Evolutionary conservation across 30 jellyfish, hydroid and myxozoan species (phyloP).

Genomic region (Cassiopea andromeda): DNA sequence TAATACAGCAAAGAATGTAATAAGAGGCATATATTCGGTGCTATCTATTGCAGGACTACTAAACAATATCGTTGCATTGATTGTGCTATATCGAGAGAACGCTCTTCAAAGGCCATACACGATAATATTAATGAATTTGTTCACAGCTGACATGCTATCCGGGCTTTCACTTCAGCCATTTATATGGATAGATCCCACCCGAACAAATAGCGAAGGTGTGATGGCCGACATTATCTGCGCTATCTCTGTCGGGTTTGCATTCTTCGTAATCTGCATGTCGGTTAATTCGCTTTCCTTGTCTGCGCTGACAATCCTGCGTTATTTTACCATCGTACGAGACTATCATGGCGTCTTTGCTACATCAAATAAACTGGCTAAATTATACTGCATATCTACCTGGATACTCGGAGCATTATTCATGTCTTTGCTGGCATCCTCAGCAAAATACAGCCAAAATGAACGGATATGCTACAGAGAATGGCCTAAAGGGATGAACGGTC

Average conservation of each 20-base stretch:
- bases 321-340: constrained; percentile 14
- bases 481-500: constrained; percentile 3
- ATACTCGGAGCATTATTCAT: background rate
- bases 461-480: constrained; percentile 5
- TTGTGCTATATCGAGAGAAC: background rate
- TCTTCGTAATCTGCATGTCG: background rate
- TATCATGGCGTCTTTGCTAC: background rate
- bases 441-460: background rate
- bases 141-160: constrained; percentile 13
- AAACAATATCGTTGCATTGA: background rate
- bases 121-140: constrained; percentile 3
- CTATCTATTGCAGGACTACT: background rate
- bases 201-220: background rate
- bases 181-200: background rate
- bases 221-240: constrained; percentile 9
- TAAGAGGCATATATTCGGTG: background rate
- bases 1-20: background rate
- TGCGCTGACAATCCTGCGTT: constrained; percentile 27
- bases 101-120: background rate
- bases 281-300: background rate
- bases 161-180: background rate
- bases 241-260: background rate
- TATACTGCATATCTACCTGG: constrained; percentile 2
- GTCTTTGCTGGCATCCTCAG: background rate
- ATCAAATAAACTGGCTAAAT: background rate